These are phyloP conservation scores for Drosophila leontia DNA, from an alignment of 1,140 invertebrate genomes.

Conservation along the genomic window DNA sequence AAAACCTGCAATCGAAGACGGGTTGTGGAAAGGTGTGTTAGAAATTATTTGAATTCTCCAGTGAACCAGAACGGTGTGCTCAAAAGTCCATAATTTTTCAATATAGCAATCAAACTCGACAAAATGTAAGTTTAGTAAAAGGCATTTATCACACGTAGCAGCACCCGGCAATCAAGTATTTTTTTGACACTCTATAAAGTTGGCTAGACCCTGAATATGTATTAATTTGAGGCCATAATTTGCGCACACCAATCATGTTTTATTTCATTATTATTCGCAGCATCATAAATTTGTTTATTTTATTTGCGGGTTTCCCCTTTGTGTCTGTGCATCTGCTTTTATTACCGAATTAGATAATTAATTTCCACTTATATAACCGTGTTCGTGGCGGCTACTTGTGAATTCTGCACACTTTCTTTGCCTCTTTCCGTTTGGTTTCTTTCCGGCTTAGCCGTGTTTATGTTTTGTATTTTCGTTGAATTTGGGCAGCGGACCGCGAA, in stretches of 20 bases:
- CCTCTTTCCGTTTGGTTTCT: slow-evolving; percentile 35
- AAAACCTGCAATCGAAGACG: slow-evolving; percentile 67
- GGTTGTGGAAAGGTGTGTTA: slow-evolving; percentile 43
- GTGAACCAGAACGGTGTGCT: slow-evolving; percentile 8
- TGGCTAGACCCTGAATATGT: slow-evolving; percentile 1
- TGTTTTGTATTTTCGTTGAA: slow-evolving; percentile 28
- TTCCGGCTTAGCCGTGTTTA: slow-evolving; percentile 43
- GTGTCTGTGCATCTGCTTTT: slow-evolving; percentile 31
- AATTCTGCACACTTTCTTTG: slow-evolving; percentile 64
- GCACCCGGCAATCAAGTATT: background rate
- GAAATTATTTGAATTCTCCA: slow-evolving; percentile 28
- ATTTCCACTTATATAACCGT: slow-evolving; percentile 45
- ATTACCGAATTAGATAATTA: slow-evolving; percentile 59
- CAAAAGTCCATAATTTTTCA: background rate
- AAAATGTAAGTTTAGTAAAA: slow-evolving; percentile 26
- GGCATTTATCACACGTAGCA: slow-evolving; percentile 20
- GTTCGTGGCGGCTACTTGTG: slow-evolving; percentile 36
- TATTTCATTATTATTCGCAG: slow-evolving; percentile 19
- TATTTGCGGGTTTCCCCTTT: slow-evolving; percentile 16
- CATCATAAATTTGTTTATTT: slow-evolving; percentile 34
- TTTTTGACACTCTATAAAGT: slow-evolving; percentile 2
- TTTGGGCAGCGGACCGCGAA: slow-evolving; percentile 47
- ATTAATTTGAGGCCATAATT: slow-evolving; percentile 4
- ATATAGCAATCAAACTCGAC: background rate
- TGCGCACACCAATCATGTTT: slow-evolving; percentile 15